These are phyloP conservation scores for Syrista parreyssii DNA, from an alignment of 2,888 invertebrate species.

Conservation along the genomic window DNA sequence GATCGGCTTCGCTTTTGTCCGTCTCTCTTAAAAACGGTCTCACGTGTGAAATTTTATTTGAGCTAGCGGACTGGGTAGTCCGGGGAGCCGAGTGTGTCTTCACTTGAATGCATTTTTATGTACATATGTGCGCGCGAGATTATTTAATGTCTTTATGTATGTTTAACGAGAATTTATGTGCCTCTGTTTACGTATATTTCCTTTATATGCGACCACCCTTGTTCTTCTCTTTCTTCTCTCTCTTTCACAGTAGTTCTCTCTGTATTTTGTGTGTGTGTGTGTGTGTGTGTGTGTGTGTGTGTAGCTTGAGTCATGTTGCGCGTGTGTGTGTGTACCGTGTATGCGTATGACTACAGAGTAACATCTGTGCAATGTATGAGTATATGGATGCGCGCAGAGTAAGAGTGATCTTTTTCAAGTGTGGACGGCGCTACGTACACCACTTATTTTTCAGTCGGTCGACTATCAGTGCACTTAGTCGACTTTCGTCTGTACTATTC, in stretches of 20 bases:
- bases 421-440: constrained; percentile 55
- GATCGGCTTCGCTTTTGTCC: not conserved
- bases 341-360: constrained; percentile 36
- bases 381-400: constrained; percentile 14
- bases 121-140: constrained; percentile 43
- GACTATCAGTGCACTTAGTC: constrained; percentile 39
- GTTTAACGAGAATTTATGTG: not conserved
- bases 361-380: not conserved
- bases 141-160: not conserved
- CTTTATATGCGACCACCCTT: not conserved
- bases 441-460: constrained; percentile 46
- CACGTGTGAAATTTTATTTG: constrained; percentile 32
- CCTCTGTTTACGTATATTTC: not conserved
- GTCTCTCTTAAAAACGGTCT: not conserved
- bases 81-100: constrained; percentile 22
- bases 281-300: constrained; percentile 33
- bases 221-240: not conserved
- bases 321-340: constrained; percentile 36
- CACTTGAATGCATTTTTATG: constrained; percentile 27
- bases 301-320: not conserved
- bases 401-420: constrained; percentile 6
- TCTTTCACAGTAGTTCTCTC: no score
- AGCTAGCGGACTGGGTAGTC: constrained; percentile 42
- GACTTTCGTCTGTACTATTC: constrained; percentile 50
- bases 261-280: constrained; percentile 31